Conservation (phyloP, 2,797 vertebrate genomes). For the Phoxinus dragarum region DNA sequence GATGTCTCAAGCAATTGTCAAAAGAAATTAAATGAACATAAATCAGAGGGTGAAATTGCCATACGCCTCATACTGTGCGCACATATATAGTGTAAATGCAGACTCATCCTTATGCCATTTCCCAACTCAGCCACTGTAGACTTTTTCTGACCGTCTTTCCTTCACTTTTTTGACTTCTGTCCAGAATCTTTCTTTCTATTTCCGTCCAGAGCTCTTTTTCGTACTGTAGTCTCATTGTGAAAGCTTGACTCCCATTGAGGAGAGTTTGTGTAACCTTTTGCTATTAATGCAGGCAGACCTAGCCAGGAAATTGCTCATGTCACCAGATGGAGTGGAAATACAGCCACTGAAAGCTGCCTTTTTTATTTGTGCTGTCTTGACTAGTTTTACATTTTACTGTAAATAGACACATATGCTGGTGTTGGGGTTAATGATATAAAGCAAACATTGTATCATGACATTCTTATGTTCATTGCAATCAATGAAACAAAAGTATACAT, state of each 20-base stretch:
- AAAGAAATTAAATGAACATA: not conserved
- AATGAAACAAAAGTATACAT: not conserved
- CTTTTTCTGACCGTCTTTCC: not conserved
- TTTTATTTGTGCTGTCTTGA: not conserved
- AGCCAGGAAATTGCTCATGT: slow-evolving; percentile 35
- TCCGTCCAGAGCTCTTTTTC: slow-evolving; percentile 39
- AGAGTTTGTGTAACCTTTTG: slow-evolving; percentile 36
- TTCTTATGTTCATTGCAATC: not conserved
- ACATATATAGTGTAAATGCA: slow-evolving; percentile 1
- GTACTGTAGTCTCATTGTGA: slow-evolving; percentile 45
- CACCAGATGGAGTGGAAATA: slow-evolving; percentile 28
- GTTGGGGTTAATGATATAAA: not conserved
- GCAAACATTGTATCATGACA: not conserved
- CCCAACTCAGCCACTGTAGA: not conserved
- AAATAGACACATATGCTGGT: not conserved
- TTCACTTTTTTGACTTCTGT: slow-evolving; percentile 33
- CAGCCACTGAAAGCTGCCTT: not conserved
- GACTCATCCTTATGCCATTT: slow-evolving; percentile 16
- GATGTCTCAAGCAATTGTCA: not conserved
- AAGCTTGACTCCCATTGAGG: slow-evolving; percentile 31
- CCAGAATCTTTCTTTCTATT: slow-evolving; percentile 13
- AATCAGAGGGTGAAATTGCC: not conserved
- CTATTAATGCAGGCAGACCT: slow-evolving; percentile 31
- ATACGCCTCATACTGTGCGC: not conserved
- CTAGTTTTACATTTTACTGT: not conserved